These are phyloP conservation scores for Paramormyrops kingsleyae DNA, from an alignment of 2,113 vertebrate species.

Conservation along the genomic window DNA sequence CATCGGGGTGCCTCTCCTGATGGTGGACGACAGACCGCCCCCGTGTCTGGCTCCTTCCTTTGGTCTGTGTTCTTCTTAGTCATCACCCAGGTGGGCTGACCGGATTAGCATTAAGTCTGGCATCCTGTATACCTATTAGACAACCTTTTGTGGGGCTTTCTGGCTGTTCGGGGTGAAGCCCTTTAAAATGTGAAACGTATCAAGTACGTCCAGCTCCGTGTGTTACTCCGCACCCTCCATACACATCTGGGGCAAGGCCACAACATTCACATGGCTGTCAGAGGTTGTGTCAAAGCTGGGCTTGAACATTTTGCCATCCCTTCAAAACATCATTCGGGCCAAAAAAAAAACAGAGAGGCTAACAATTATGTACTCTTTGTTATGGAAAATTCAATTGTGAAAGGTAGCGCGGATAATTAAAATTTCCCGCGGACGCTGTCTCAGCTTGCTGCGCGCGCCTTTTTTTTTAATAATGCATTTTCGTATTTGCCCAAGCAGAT, in stretches of 20 bases:
- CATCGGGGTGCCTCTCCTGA: neutral
- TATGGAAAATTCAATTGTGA: conserved; percentile 23
- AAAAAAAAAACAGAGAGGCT: conserved; percentile 1
- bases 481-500: conserved; percentile 22
- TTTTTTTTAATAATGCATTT: conserved; percentile 27
- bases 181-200: conserved; percentile 4
- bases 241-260: neutral
- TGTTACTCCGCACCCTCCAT: neutral
- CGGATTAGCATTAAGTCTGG: neutral
- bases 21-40: neutral
- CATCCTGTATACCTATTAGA: neutral
- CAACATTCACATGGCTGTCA: neutral
- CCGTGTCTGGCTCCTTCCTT: neutral
- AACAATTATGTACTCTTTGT: conserved; percentile 18
- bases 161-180: neutral
- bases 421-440: conserved; percentile 11
- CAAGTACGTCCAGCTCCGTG: neutral
- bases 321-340: neutral
- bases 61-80: neutral
- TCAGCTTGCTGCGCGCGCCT: conserved; percentile 19
- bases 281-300: neutral
- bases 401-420: conserved; percentile 20
- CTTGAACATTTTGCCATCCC: neutral
- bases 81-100: neutral
- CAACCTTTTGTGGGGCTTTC: neutral